A percentile compares a stretch with the other conserved stretches of the same genome.
Conservation (phyloP, 2,113 vertebrate genomes). For the Gracilinanus agilis region DNA sequence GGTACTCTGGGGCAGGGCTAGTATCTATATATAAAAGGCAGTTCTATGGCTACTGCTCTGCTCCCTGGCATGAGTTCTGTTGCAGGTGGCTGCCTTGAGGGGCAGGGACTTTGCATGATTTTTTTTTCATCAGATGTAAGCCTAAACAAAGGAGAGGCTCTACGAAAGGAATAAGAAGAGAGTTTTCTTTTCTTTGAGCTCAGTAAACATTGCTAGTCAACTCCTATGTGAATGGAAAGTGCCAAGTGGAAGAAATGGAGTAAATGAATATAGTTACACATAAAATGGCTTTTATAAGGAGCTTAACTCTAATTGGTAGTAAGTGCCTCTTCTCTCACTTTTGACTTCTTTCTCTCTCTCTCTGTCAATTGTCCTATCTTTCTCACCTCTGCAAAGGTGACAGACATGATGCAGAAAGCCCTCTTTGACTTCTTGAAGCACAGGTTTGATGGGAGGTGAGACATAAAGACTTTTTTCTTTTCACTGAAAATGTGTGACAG, state of each 20-base stretch:
- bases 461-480: constrained; percentile 73
- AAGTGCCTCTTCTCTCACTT: constrained; percentile 72
- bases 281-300: not conserved
- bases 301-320: not conserved
- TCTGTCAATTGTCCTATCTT: constrained; percentile 76
- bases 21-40: not conserved
- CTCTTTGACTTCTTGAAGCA: constrained; percentile 99
- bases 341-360: constrained; percentile 78
- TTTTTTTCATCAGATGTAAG: not conserved
- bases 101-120: not conserved
- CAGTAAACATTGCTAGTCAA: not conserved
- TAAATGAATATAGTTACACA: not conserved
- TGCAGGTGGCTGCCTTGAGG: not conserved
- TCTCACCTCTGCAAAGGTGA: constrained; percentile 91
- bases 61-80: not conserved
- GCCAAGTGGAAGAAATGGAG: not conserved
- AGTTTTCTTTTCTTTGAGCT: constrained; percentile 4
- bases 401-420: constrained; percentile 99
- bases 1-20: not conserved
- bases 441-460: constrained; percentile 99
- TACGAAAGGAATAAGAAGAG: not conserved
- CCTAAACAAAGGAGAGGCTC: not conserved
- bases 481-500: constrained; percentile 47
- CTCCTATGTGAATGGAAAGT: not conserved
- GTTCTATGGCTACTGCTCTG: not conserved